Evolutionary conservation across 2,888 invertebrate species (phyloP).

Genomic region (Ormia ochracea): DNA sequence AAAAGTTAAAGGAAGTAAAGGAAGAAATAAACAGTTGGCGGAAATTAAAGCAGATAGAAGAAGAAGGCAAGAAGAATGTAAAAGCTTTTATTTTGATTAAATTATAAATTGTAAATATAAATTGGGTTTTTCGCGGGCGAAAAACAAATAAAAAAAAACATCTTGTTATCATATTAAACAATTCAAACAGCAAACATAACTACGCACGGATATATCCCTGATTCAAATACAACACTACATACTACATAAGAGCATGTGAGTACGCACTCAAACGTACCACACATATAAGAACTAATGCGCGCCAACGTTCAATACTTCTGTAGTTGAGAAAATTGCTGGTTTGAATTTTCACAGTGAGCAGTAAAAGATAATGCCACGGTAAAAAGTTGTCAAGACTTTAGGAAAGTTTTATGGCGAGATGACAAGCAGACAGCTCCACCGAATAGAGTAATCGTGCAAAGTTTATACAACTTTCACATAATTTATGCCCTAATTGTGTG

Average conservation of each 20-base stretch:
- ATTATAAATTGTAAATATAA: slow-evolving; percentile 55
- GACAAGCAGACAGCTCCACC: too few relatives aligned
- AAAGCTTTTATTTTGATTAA: slow-evolving; percentile 60
- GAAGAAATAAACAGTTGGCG: not conserved
- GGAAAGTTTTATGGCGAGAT: too few relatives aligned
- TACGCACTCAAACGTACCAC: not conserved
- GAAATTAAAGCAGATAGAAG: not conserved
- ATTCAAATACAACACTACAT: not conserved
- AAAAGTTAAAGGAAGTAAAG: not conserved
- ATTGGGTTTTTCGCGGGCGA: slow-evolving; percentile 24
- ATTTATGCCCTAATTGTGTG: too few relatives aligned
- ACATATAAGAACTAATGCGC: not conserved
- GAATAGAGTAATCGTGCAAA: too few relatives aligned
- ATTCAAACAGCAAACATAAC: not conserved
- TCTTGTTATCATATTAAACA: not conserved
- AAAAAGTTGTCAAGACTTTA: not conserved
- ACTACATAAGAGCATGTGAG: not conserved
- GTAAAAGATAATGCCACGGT: not conserved
- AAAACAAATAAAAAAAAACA: slow-evolving; percentile 18
- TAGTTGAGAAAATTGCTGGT: not conserved
- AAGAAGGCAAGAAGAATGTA: not conserved
- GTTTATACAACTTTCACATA: too few relatives aligned
- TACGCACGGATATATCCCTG: not conserved
- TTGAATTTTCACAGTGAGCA: not conserved
- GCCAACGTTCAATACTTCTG: slow-evolving; percentile 13